Conservation (phyloP, 2,888 invertebrate species). For the Gryllus longicercus region DNA sequence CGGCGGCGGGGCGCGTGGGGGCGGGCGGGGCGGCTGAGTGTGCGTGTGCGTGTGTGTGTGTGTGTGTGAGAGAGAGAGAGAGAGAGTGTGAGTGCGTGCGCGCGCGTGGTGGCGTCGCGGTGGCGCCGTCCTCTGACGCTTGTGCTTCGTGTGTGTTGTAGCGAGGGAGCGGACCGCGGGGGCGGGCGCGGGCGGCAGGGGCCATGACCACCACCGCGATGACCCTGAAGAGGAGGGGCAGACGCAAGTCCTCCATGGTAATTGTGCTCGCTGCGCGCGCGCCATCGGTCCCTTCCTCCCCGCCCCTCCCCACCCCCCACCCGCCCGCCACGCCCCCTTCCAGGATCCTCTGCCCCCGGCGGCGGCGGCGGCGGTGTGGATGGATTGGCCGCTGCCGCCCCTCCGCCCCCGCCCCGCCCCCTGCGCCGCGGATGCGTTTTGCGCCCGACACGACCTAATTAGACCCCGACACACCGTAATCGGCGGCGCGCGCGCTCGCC, state of each 20-base stretch:
- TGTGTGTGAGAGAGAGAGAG: too few species aligned
- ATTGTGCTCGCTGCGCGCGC: neutral
- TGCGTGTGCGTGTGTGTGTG: too few species aligned
- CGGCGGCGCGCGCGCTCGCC: neutral
- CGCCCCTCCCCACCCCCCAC: neutral
- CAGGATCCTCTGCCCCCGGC: too few species aligned
- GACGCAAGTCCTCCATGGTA: slow-evolving; percentile 17
- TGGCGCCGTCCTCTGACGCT: neutral
- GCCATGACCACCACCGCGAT: neutral
- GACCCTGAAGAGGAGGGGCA: slow-evolving; percentile 17
- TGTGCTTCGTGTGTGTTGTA: neutral
- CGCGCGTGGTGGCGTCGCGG: too few species aligned
- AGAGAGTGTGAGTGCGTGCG: too few species aligned
- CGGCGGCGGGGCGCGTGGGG: too few species aligned
- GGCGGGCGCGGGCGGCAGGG: neutral
- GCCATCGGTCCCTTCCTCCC: neutral
- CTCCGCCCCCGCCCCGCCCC: neutral
- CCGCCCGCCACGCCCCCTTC: neutral
- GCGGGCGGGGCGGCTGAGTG: too few species aligned
- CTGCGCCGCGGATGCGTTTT: neutral
- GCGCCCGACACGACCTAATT: neutral
- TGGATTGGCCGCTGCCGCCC: neutral
- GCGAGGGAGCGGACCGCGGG: neutral
- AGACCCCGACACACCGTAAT: slow-evolving; percentile 2
- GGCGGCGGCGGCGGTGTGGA: too few species aligned